phyloP scores from a whole-genome alignment of 2,888 invertebrate species.

The Lycophotia porphyrea region DNA sequence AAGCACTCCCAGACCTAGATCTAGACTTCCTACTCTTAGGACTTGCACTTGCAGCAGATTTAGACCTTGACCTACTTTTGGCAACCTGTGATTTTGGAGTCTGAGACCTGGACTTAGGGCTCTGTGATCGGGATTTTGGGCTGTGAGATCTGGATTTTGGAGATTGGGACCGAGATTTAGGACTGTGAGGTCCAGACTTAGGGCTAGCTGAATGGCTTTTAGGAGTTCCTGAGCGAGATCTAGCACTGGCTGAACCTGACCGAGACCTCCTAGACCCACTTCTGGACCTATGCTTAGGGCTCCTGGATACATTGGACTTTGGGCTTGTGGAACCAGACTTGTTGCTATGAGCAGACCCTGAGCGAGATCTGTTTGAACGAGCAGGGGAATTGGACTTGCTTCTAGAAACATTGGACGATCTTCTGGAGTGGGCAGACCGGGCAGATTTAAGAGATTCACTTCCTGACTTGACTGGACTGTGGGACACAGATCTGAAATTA shows the following conservation, averaged over 20 bases:
- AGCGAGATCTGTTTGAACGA: conserved; percentile 83
- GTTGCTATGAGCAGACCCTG: conserved; percentile 80
- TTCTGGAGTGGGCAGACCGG: conserved; percentile 78
- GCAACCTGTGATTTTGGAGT: conserved; percentile 76
- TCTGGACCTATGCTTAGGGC: conserved; percentile 81
- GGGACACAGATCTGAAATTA: conserved; percentile 82
- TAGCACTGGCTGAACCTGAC: conserved; percentile 77
- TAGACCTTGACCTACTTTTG: conserved; percentile 81
- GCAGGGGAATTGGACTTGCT: conserved; percentile 87
- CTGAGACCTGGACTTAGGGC: conserved; percentile 78
- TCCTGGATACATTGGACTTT: conserved; percentile 85
- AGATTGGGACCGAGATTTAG: conserved; percentile 72
- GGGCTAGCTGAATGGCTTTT: conserved; percentile 75
- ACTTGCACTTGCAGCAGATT: conserved; percentile 82
- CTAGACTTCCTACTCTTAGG: conserved; percentile 79
- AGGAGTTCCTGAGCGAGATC: conserved; percentile 78
- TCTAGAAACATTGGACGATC: conserved; percentile 83
- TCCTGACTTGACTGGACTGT: conserved; percentile 83
- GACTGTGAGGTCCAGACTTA: conserved; percentile 75
- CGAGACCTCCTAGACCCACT: conserved; percentile 81
- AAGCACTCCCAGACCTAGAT: conserved; percentile 75
- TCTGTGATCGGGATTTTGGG: conserved; percentile 79
- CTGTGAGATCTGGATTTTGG: conserved; percentile 77
- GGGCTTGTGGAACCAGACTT: conserved; percentile 87
- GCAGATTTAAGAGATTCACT: conserved; percentile 87